Evolutionary conservation across 1,140 invertebrate species (phyloP), one percentile per base, ranked within the genome.

Genomic region (Andrena cerasifolii): DNA sequence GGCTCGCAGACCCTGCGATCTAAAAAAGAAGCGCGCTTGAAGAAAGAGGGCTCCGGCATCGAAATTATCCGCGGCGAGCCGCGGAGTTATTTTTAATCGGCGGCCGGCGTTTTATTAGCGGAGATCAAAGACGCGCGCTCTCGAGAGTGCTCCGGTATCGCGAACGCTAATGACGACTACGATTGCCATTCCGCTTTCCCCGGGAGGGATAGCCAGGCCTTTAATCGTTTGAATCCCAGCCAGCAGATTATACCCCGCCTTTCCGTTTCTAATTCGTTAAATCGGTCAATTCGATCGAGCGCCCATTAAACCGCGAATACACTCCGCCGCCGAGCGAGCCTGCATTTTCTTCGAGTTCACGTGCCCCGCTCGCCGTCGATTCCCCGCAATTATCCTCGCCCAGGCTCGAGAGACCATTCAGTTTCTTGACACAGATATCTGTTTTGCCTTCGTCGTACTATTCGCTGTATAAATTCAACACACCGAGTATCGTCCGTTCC

Each of bases 271-370:
- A 54, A 63, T 36, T 40, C 70, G 26, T 18, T 63, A 36, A 73
- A 62, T 47, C 33, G 61, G 36, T 74, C 71, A 43, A 74, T 74
- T 74, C 24, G 16, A 65, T 74, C 71, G 59, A 74, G 71, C 18
- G 28, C 47, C 71, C 47, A 74, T 74, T 74, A 74, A 54, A 18
- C 31, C 59, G 10, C 24, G 71, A 74, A 65, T 65, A 74, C 47
- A 40, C 65, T 65, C 31, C 24, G 10, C 21, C 2, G 40, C 3
- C 16, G 43, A 18, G 2, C 14, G 31, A 8, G n/a, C 7, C 10
- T 45, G 26, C 47, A 45, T 72, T 4, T 47, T 26, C 28, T 18
- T 70, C 31, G 28, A 56, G 31, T 56, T 56, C 31, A 31, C 26
- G 0, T 31, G 31, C 16, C 53, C 45, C 45, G 18, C 14, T 18